Base-by-base conservation (phyloP, 2,113 vertebrate species). In the Orthonyx spaldingii region DNA sequence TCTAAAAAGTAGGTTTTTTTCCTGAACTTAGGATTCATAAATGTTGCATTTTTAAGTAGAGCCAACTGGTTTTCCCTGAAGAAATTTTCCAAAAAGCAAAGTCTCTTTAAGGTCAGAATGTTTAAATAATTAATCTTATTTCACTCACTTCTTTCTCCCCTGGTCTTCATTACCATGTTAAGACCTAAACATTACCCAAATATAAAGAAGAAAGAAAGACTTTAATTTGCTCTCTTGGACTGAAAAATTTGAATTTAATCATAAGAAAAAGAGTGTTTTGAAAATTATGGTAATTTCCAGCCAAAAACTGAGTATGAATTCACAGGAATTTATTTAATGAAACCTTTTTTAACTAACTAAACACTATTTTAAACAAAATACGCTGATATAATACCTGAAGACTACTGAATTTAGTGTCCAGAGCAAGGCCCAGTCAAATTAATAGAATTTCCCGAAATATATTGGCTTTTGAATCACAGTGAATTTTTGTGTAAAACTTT, bases 101-200 rank as follows among this genome's bases (percentile, higher is more conserved):
- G 11, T 35, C 10, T 66, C 13, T 82, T 84, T 89, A 82, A 79
- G 44, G 35, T 78, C 64, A 78, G 22, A 70, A 35, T 55, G 3
- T 59, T 87, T 89, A 75, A 89, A 85, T 87, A 93, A 89, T 89
- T 70, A 50, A 64, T 82, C 9, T 56, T 75, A 26, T 47, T 92
- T 50, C 7, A 8, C 27, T 85, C 11, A 32, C 3, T 55, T 75
- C 6, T 60, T 88, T 72, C 7, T 44, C 21, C 9, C 12, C 3
- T 53, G 16, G 4, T 71, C 20, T 79, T 84, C 76, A 52, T 74
- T 59, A 14, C 5, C 11, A 44, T 79, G 61, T 47, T 76, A 72
- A 88, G 37, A 81, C 49, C 32, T 49, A 71, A 91, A 28, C 4
- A 60, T 41, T 44, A 49, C 3, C 6, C 10, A 42, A 63, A 61